A percentile compares a stretch with the other conserved stretches of the same genome.
These are phyloP conservation scores for Apodemus speciosus DNA, from an alignment of 2,113 vertebrate genomes.

Conservation along the genomic window DNA sequence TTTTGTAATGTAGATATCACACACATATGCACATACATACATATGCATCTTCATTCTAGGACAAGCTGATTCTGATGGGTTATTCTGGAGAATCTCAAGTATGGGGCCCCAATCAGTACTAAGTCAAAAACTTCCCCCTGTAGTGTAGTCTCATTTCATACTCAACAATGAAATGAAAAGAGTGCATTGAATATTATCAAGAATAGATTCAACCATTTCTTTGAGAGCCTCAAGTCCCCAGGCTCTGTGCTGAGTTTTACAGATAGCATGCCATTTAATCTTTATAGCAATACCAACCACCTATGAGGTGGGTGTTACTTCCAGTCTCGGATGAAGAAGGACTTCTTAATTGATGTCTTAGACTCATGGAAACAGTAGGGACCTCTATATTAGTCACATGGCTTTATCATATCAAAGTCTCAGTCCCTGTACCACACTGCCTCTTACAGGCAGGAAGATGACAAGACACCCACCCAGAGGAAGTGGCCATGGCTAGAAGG, in stretches of 20 bases:
- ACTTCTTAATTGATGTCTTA: not conserved
- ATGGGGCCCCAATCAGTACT: not conserved
- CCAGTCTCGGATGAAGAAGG: not conserved
- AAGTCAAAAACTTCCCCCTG: not conserved
- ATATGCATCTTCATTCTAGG: not conserved
- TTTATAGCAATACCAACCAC: not conserved
- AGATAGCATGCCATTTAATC: not conserved
- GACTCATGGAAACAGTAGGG: not conserved
- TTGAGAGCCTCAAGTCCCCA: too few relatives aligned
- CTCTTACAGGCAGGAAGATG: not conserved
- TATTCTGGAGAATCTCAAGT: not conserved
- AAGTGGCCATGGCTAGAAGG: rapidly evolving
- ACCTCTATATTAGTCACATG: not conserved
- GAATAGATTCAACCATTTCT: not conserved
- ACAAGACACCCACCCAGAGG: not conserved
- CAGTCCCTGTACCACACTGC: not conserved
- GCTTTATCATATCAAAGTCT: not conserved
- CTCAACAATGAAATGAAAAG: not conserved
- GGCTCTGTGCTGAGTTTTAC: not conserved
- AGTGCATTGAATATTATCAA: not conserved
- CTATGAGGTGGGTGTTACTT: not conserved
- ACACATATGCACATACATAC: not conserved
- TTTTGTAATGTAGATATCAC: not conserved
- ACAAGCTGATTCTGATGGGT: not conserved
- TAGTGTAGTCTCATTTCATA: too few relatives aligned